Evolutionary conservation across 2,888 invertebrate genomes (phyloP).

Genomic region (Tolmerus cingulatus): DNA sequence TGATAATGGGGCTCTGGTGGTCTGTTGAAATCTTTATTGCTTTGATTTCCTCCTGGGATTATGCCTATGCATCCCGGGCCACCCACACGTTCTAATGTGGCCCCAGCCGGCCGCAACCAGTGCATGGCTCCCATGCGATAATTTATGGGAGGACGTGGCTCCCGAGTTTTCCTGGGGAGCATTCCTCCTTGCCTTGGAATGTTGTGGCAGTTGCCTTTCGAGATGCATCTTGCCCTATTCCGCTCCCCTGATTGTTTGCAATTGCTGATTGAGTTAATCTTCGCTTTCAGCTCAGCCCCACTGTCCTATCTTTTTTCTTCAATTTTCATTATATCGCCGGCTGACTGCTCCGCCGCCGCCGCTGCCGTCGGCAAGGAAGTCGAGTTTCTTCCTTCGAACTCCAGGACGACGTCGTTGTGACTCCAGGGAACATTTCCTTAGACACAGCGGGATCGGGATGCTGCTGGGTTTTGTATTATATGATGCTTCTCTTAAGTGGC

Average conservation of each 20-base stretch:
- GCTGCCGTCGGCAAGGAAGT: not conserved
- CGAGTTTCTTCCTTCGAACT: not conserved
- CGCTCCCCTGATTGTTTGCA: not conserved
- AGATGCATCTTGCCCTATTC: not conserved
- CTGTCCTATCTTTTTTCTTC: not conserved
- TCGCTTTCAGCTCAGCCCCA: not conserved
- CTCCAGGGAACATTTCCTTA: not conserved
- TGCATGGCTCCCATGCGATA: slow-evolving; percentile 5
- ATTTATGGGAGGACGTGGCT: not conserved
- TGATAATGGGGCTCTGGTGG: not conserved
- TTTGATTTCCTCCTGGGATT: slow-evolving; percentile 12
- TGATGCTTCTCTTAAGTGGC: not conserved
- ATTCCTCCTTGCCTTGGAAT: not conserved
- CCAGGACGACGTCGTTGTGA: not conserved
- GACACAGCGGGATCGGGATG: not conserved
- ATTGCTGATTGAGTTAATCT: slow-evolving; percentile 26
- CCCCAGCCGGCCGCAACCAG: not conserved
- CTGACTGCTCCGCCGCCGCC: not conserved
- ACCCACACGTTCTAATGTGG: not conserved
- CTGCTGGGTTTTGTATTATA: not conserved
- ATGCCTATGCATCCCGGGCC: not conserved
- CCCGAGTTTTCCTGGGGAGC: not conserved
- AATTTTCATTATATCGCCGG: not conserved
- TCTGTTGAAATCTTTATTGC: slow-evolving; percentile 30
- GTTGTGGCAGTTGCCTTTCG: not conserved